phyloP scores from a whole-genome alignment of 2,797 vertebrate genomes.

The Gobio occitaniae region DNA sequence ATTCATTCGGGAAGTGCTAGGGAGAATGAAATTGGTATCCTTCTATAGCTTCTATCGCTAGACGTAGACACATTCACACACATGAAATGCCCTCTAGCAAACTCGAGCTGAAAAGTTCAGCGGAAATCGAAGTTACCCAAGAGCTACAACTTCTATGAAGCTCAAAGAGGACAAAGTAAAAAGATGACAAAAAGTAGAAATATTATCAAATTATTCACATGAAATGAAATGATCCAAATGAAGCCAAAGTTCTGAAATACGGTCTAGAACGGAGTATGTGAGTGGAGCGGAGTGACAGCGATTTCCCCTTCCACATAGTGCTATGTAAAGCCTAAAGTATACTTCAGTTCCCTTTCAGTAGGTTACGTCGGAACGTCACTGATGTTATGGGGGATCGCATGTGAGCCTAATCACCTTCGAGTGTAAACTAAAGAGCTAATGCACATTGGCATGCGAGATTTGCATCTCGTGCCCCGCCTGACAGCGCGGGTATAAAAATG shows the following conservation, averaged over 20 bases:
- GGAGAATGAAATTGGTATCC: constrained; percentile 64
- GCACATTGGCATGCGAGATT: too few relatives aligned
- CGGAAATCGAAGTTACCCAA: not conserved
- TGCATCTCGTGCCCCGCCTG: too few relatives aligned
- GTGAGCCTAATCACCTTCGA: too few relatives aligned
- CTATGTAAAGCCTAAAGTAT: too few relatives aligned
- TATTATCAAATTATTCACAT: not conserved
- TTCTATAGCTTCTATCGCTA: constrained; percentile 55
- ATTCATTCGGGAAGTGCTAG: constrained; percentile 68
- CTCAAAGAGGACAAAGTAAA: not conserved
- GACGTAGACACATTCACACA: constrained; percentile 38
- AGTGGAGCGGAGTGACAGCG: too few relatives aligned
- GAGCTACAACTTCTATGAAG: not conserved
- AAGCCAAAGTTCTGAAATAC: too few relatives aligned
- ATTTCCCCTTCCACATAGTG: too few relatives aligned
- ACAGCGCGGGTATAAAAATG: too few relatives aligned
- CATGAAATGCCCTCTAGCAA: constrained; percentile 9
- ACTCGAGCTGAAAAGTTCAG: not conserved
- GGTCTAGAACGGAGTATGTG: too few relatives aligned
- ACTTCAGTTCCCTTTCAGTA: not conserved
- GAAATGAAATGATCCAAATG: not conserved
- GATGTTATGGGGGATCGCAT: too few relatives aligned
- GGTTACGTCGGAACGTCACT: too few relatives aligned
- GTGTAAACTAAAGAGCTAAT: too few relatives aligned
- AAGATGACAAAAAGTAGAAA: not conserved